These are phyloP conservation scores for Entelurus aequoreus DNA, from an alignment of 2,113 vertebrate genomes.

Conservation along the genomic window DNA sequence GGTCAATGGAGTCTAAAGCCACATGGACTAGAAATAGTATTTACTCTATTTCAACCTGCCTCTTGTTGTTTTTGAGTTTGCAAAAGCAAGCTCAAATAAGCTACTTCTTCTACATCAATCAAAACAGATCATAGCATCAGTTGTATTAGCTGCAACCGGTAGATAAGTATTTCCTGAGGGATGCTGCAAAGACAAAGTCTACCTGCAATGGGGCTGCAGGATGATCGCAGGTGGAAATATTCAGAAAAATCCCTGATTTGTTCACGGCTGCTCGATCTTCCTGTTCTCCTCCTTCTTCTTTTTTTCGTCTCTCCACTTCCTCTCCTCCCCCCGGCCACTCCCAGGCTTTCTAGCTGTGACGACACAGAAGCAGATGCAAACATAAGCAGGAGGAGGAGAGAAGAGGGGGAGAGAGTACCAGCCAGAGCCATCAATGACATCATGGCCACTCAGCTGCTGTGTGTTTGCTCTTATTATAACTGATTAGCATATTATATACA, in stretches of 20 bases:
- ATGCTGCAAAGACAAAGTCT: conserved; percentile 15
- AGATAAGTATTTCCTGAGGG: conserved; percentile 1
- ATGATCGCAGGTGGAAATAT: conserved; percentile 27
- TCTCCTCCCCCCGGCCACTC: conserved; percentile 50
- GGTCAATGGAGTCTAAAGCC: not conserved
- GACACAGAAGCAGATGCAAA: conserved; percentile 35
- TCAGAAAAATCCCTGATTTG: conserved; percentile 17
- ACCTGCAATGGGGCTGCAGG: conserved; percentile 42
- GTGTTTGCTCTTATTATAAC: conserved; percentile 18
- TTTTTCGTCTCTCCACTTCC: conserved; percentile 30
- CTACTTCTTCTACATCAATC: too few species aligned
- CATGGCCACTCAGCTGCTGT: conserved; percentile 49
- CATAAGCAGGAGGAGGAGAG: conserved; percentile 22
- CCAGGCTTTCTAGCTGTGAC: conserved; percentile 33
- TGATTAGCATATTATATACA: not conserved
- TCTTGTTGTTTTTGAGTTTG: too few species aligned
- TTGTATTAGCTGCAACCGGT: not conserved
- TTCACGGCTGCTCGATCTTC: conserved; percentile 8
- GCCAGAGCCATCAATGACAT: conserved; percentile 71
- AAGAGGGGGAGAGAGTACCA: conserved; percentile 55
- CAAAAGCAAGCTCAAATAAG: not conserved
- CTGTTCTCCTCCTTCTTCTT: conserved; percentile 24
- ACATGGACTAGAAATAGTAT: too few species aligned
- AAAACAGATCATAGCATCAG: too few species aligned
- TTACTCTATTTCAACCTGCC: too few species aligned